Percentiles rank a stretch among this genome's conserved stretches.
Conservation (phyloP, 2,113 vertebrate species). For the Psilopogon haemacephalus region DNA sequence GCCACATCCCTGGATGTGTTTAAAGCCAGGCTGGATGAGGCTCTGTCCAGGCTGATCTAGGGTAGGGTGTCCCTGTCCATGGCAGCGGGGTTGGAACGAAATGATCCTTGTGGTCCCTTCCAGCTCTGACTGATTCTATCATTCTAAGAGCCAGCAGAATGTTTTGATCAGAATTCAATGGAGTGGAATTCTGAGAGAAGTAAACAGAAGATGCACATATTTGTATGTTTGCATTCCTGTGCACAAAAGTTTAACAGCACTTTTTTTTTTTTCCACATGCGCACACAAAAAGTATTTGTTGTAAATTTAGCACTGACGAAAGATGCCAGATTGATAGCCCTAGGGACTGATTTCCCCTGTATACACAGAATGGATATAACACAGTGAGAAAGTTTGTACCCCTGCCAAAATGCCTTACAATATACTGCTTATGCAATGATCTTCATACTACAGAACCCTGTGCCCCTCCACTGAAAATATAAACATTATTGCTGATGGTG, state of each 20-base stretch:
- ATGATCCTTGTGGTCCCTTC: too few relatives aligned
- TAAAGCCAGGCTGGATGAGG: too few relatives aligned
- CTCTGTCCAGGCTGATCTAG: too few relatives aligned
- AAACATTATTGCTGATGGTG: background rate
- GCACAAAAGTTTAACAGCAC: background rate
- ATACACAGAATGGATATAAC: conserved; percentile 42
- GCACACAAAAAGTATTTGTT: background rate
- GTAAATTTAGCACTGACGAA: conserved; percentile 34
- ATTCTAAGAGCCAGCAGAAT: background rate
- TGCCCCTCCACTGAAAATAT: background rate
- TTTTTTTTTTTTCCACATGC: background rate
- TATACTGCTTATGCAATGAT: conserved; percentile 35
- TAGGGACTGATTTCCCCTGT: conserved; percentile 24
- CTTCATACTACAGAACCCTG: conserved; percentile 7
- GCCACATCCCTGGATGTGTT: too few relatives aligned
- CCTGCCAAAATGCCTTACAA: conserved; percentile 49
- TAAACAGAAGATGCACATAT: background rate
- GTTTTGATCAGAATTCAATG: background rate
- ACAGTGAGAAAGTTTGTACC: conserved; percentile 30
- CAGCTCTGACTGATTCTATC: too few relatives aligned
- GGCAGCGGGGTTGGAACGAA: too few relatives aligned
- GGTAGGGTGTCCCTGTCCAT: too few relatives aligned
- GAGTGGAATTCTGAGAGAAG: background rate
- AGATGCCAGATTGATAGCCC: conserved; percentile 49
- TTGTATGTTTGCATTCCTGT: background rate